These are phyloP conservation scores for Ecliptopera silaceata DNA, from an alignment of 2,888 invertebrate species.

Conservation along the genomic window DNA sequence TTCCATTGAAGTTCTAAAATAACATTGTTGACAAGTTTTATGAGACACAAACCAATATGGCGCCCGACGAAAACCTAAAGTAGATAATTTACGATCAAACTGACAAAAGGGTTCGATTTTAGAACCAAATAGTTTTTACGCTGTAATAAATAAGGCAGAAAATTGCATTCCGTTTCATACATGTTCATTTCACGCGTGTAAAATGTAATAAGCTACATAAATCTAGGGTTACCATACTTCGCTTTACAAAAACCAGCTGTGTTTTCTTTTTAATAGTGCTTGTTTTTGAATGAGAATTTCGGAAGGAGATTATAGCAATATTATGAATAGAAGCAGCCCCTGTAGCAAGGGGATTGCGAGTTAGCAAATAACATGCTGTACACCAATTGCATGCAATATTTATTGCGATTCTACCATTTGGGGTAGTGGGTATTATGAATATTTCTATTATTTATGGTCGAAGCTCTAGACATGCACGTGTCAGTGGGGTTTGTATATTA, in stretches of 20 bases:
- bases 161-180: conserved; percentile 63
- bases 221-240: conserved; percentile 56
- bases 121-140: conserved; percentile 57
- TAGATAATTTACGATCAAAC: conserved; percentile 73
- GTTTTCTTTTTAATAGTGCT: conserved; percentile 43
- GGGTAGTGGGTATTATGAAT: conserved; percentile 66
- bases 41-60: conserved; percentile 71
- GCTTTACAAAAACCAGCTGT: conserved; percentile 25
- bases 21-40: conserved; percentile 63
- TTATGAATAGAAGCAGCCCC: conserved; percentile 74
- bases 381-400: conserved; percentile 72
- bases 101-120: conserved; percentile 63
- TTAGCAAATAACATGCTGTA: conserved; percentile 74
- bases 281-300: conserved; percentile 41
- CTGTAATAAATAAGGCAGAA: conserved; percentile 59
- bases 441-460: conserved; percentile 42
- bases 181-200: conserved; percentile 75
- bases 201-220: conserved; percentile 79
- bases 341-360: conserved; percentile 60
- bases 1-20: conserved; percentile 28
- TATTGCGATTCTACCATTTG: conserved; percentile 64
- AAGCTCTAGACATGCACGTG: conserved; percentile 16
- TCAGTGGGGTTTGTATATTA: conserved; percentile 7
- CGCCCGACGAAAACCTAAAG: conserved; percentile 70
- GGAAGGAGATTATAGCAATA: conserved; percentile 60